Base-by-base conservation (phyloP, 2,113 vertebrate species). In the Muscicapa adusta region DNA sequence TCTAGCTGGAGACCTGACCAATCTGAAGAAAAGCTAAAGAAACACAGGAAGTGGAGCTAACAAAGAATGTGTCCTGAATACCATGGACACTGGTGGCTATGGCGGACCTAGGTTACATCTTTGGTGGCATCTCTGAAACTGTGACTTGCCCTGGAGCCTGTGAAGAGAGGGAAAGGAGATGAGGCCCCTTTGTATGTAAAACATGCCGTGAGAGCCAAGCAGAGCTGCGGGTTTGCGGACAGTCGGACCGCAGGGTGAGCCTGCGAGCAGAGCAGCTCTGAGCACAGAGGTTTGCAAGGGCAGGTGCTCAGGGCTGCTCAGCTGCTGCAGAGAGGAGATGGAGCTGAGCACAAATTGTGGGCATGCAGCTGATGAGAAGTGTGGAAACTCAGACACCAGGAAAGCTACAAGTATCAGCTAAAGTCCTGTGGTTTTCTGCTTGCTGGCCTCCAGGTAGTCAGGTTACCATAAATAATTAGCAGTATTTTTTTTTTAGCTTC, bases 341-440 rank as follows among this genome's bases (percentile, higher is more conserved):
- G 7, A 86, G 81, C 63, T 17, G 26, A 91, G 80, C 6, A 31
- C 0, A 0, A 9, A 54, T 53, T 84, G 51, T 0, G 0, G 77
- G 80, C 63, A 63, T 1, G 2, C 26, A 40, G 40, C 24, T 38
- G 45, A 70, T 8, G 16, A 62, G 56, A 56, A 3, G 19, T 28
- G 40, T 38, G 50, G 43, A 65, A 92, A 83, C 29, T 43, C 43
- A 23, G 28, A 31, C n/a, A 65, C 31, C 42, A 60, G 57, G 29
- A 54, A 14, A 58, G 33, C 61, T 88, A 71, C 65, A 85, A 58
- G 6, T 31, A 76, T 3, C 80, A 89, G 4, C 36, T 73, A 14
- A 61, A 81, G 48, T 43, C 66, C 7, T 38, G 70, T 78, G 74
- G 73, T 71, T 93, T 95, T 93, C 88, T 50, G 66, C 62, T 82